phyloP scores from a whole-genome alignment of 2,888 invertebrate genomes.

The Cosmorhoe ocellata region DNA sequence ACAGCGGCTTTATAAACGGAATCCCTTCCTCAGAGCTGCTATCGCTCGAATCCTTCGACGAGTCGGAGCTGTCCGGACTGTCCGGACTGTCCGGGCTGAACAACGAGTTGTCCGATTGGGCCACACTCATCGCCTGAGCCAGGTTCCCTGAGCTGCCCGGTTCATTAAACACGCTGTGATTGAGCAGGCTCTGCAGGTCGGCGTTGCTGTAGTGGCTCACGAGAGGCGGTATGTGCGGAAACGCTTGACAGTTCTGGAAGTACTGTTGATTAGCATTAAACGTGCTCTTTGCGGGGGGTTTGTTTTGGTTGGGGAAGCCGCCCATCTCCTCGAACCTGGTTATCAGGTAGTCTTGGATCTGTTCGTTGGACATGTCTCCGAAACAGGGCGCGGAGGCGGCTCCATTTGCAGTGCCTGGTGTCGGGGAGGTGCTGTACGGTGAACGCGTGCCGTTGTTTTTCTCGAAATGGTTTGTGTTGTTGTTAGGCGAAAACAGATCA shows the following conservation, averaged over 20 bases:
- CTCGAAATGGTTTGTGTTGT: slow-evolving; percentile 51
- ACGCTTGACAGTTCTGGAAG: slow-evolving; percentile 70
- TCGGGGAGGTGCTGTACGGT: slow-evolving; percentile 48
- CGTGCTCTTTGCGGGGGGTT: slow-evolving; percentile 36
- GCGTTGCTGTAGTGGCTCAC: slow-evolving; percentile 62
- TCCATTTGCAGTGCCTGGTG: slow-evolving; percentile 38
- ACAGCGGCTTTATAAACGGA: slow-evolving; percentile 86
- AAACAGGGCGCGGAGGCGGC: slow-evolving; percentile 52
- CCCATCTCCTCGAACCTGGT: slow-evolving; percentile 67
- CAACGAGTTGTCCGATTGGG: slow-evolving; percentile 62
- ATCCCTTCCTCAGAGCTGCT: slow-evolving; percentile 67
- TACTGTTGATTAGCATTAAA: slow-evolving; percentile 62
- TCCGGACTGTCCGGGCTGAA: slow-evolving; percentile 41
- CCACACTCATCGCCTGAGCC: slow-evolving; percentile 66
- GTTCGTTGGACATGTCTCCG: slow-evolving; percentile 64
- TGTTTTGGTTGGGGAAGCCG: slow-evolving; percentile 43
- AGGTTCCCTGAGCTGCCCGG: slow-evolving; percentile 48
- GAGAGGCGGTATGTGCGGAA: slow-evolving; percentile 69
- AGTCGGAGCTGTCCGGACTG: slow-evolving; percentile 59
- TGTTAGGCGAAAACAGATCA: slow-evolving; percentile 51
- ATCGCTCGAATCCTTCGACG: slow-evolving; percentile 74
- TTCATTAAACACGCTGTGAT: slow-evolving; percentile 51
- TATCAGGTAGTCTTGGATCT: slow-evolving; percentile 70
- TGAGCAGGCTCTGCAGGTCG: slow-evolving; percentile 57
- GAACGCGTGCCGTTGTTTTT: slow-evolving; percentile 65